Percentiles rank a stretch among this genome's conserved stretches.
Conservation (phyloP, 2,113 vertebrate species). For the Hippocampus abdominalis region DNA sequence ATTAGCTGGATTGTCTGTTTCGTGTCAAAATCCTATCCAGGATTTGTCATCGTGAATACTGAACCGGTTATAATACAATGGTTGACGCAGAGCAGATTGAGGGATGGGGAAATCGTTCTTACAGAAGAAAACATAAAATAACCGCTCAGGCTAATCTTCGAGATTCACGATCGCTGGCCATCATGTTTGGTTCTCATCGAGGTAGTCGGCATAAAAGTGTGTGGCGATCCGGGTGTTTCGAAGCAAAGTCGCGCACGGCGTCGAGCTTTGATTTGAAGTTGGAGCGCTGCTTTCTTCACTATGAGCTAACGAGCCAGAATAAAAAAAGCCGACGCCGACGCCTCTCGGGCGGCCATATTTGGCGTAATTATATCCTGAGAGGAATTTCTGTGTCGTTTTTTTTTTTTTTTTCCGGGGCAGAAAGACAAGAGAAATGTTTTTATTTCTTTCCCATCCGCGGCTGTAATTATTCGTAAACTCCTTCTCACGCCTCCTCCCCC, state of each 20-base stretch:
- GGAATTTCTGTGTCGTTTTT: conserved; percentile 22
- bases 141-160: too few relatives aligned
- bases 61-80: too few relatives aligned
- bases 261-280: not conserved
- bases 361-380: conserved; percentile 58
- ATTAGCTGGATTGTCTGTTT: too few relatives aligned
- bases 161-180: not conserved
- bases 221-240: not conserved
- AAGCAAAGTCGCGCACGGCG: not conserved
- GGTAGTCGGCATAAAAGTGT: not conserved
- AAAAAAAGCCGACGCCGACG: not conserved
- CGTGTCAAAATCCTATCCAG: too few relatives aligned
- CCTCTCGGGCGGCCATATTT: conserved; percentile 17
- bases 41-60: too few relatives aligned
- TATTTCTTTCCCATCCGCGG: conserved; percentile 18
- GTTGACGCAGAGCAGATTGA: too few relatives aligned
- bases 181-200: not conserved
- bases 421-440: conserved; percentile 14
- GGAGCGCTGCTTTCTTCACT: too few relatives aligned
- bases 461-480: conserved; percentile 57
- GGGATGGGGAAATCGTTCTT: too few relatives aligned
- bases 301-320: not conserved
- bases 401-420: conserved; percentile 3
- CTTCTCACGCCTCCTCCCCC: conserved; percentile 24
- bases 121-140: too few relatives aligned